Evolutionary conservation across 2,113 vertebrate genomes (phyloP).

Genomic region (Antigone vipio): DNA sequence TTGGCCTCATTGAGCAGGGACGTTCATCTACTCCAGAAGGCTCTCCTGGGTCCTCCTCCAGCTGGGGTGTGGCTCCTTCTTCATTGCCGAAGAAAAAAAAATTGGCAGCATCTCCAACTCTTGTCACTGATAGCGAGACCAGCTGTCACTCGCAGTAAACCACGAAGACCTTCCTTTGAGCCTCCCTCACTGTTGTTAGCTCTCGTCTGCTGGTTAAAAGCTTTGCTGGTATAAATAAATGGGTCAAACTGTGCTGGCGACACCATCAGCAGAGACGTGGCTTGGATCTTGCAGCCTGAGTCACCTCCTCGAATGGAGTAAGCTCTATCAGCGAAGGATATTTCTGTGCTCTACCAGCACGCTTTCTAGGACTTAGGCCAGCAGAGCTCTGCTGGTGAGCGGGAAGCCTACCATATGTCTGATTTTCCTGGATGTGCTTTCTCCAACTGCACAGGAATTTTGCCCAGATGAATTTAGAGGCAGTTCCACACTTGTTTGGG

Average conservation of each 20-base stretch:
- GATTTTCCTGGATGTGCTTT: slow-evolving; percentile 56
- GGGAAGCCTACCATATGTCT: slow-evolving; percentile 47
- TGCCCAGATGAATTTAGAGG: slow-evolving; percentile 22
- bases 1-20: background rate
- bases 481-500: background rate
- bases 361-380: slow-evolving; percentile 61
- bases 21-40: background rate
- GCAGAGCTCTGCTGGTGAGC: slow-evolving; percentile 42
- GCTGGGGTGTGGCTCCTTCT: background rate
- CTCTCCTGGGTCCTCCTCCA: background rate
- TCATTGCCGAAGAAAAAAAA: background rate
- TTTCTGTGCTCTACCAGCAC: slow-evolving; percentile 32
- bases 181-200: background rate
- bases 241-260: background rate
- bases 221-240: background rate
- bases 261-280: background rate
- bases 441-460: slow-evolving; percentile 17
- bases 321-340: background rate
- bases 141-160: background rate
- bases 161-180: background rate
- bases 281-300: slow-evolving; percentile 4
- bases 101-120: background rate
- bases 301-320: background rate
- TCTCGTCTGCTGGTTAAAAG: background rate
- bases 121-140: background rate